These are phyloP conservation scores for Seriola aureovittata DNA, from an alignment of 2,113 vertebrate genomes.

Conservation along the genomic window DNA sequence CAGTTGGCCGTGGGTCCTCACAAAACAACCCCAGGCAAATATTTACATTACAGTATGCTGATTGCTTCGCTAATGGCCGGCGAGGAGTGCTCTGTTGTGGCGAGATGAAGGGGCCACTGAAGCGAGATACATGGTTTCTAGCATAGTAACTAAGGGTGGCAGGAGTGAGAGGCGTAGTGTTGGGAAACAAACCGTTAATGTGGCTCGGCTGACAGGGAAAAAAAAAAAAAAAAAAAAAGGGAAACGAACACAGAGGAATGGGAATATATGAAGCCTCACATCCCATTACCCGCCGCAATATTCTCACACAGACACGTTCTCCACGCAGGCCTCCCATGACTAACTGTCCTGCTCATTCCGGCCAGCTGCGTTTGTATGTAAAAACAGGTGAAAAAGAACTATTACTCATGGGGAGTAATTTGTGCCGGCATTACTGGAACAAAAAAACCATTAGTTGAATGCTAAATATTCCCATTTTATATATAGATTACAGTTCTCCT, in stretches of 20 bases:
- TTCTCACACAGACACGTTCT: conserved; percentile 44
- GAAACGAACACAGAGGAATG: conserved; percentile 12
- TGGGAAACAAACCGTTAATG: conserved; percentile 62
- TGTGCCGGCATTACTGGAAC: conserved; percentile 9
- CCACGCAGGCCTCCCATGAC: conserved; percentile 52
- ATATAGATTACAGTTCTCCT: conserved; percentile 45
- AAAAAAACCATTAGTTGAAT: conserved; percentile 30
- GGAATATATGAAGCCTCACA: conserved; percentile 57
- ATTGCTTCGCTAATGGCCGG: conserved; percentile 64
- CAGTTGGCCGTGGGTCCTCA: conserved; percentile 25
- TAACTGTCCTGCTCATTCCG: conserved; percentile 49
- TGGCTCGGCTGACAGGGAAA: conserved; percentile 12
- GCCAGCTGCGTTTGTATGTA: conserved; percentile 57
- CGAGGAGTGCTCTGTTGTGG: conserved; percentile 10
- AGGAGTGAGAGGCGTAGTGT: conserved; percentile 37
- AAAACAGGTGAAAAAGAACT: conserved; percentile 31
- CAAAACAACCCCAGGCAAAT: conserved; percentile 58
- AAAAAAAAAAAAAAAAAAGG: conserved; percentile 7
- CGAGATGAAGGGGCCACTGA: conserved; percentile 31
- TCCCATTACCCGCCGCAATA: conserved; percentile 56
- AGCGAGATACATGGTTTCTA: conserved; percentile 29
- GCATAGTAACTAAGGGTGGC: conserved; percentile 62
- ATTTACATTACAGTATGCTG: conserved; percentile 64
- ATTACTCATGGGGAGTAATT: conserved; percentile 58
- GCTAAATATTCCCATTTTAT: conserved; percentile 54